Percentiles rank a stretch among this genome's conserved stretches.
Evolutionary conservation across 2,888 invertebrate genomes (phyloP).

Genomic region (Carpatolechia fugitivella): DNA sequence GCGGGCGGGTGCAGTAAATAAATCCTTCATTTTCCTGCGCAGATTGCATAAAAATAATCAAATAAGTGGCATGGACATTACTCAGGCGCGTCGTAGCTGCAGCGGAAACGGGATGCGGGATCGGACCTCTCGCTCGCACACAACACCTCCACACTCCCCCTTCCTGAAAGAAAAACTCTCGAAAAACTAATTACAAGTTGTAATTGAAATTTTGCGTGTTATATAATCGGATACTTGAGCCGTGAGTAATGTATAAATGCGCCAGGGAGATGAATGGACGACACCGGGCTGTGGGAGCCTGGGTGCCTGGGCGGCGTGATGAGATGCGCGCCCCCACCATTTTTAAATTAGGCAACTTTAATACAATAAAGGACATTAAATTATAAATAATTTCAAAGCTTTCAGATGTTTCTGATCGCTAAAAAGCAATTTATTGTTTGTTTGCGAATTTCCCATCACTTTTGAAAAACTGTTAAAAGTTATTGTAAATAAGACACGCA

Average conservation of each 20-base stretch:
- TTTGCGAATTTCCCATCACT: too few relatives aligned
- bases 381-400: background rate
- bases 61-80: slow-evolving; percentile 76
- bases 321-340: slow-evolving; percentile 58
- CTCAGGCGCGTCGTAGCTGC: slow-evolving; percentile 62
- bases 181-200: slow-evolving; percentile 81
- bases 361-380: slow-evolving; percentile 38
- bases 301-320: slow-evolving; percentile 48
- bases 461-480: too few relatives aligned
- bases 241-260: slow-evolving; percentile 79
- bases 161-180: slow-evolving; percentile 80
- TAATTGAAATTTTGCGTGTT: slow-evolving; percentile 81
- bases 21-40: slow-evolving; percentile 70
- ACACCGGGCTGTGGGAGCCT: slow-evolving; percentile 22
- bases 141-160: slow-evolving; percentile 62
- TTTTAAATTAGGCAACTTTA: slow-evolving; percentile 63
- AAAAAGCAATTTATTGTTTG: too few relatives aligned
- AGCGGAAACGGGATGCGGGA: slow-evolving; percentile 38
- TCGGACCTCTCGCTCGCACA: slow-evolving; percentile 44
- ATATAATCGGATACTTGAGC: slow-evolving; percentile 80
- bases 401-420: background rate
- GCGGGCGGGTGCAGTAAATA: slow-evolving; percentile 58
- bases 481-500: too few relatives aligned
- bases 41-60: slow-evolving; percentile 79
- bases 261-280: slow-evolving; percentile 71